Base-by-base conservation (phyloP, 2,797 vertebrate genomes). In the Simalia tracyae region DNA sequence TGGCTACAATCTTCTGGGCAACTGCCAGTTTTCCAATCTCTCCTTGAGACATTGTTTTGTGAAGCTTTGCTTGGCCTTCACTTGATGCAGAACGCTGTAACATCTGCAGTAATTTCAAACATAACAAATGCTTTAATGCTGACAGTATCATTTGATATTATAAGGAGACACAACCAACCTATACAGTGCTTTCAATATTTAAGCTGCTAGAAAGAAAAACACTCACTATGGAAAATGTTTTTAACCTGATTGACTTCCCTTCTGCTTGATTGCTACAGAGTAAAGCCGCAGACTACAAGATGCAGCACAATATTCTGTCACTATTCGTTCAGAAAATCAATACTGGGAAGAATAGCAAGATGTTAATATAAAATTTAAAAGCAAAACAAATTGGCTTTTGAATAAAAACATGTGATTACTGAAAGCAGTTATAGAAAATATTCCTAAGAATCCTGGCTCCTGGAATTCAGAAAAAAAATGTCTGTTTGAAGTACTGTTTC, bases 21-120 rank as follows among this genome's bases (percentile, higher is more conserved):
- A 98, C 96, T 10, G 97, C 97, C 94, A 97, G 97, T 96, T 98
- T 99, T 28, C 97, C 97, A 36, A 99, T 97, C 96, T 99, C 99
- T 96, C 98, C 99, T 22, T 99, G 99, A 5, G 99, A 99, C 98
- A 99, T 98, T 91, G 99, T 98, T 96, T 99, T 99, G 93, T 99
- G 98, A 59, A 99, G 97, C 94, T 98, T 98, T 88, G 97, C 96
- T 93, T 98, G 98, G 90, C 98, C 98, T 91, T 98, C 98, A 9
- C 95, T 95, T 0, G 95, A 95, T 17, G 96, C 59, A 36, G 97
- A 97, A 36, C 98, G 97, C 97, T 99, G 98, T 92, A 98, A 98
- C 0, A 97, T 98, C 98, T 98, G 96, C 60, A 97, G 96, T 0
- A 14, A 97, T 95, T 94, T 95, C 87, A 97, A 95, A 94, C 7